phyloP scores from a whole-genome alignment of 2,888 invertebrate genomes.

The Sisyra nigra region DNA sequence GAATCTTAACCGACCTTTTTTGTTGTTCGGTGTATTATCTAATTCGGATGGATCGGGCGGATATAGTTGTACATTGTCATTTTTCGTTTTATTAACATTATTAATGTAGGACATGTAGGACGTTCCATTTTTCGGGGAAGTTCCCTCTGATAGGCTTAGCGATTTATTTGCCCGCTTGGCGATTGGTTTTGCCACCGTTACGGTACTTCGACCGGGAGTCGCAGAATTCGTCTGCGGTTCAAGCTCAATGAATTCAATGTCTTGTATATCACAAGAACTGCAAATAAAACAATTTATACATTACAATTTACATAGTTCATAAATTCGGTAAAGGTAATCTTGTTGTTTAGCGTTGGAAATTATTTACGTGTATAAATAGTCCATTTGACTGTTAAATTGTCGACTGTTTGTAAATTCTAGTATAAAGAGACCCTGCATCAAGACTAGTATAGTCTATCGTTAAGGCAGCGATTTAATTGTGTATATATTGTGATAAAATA shows the following conservation, averaged over 20 bases:
- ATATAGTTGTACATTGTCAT: conserved; percentile 22
- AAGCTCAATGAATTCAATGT: conserved; percentile 58
- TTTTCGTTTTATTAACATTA: conserved; percentile 18
- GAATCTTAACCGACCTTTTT: conserved; percentile 29
- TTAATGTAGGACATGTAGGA: conserved; percentile 26
- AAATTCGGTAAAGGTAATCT: too few relatives aligned
- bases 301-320: too few relatives aligned
- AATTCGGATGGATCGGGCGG: conserved; percentile 13
- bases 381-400: too few relatives aligned
- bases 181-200: conserved; percentile 36
- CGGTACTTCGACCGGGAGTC: conserved; percentile 25
- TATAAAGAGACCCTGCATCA: too few relatives aligned
- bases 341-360: too few relatives aligned
- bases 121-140: conserved; percentile 26
- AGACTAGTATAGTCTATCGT: too few relatives aligned
- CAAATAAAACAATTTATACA: conserved; percentile 15
- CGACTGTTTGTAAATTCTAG: too few relatives aligned
- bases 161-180: conserved; percentile 34
- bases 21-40: conserved; percentile 27
- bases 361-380: too few relatives aligned
- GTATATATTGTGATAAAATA: too few relatives aligned
- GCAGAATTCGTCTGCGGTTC: conserved; percentile 26
- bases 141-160: conserved; percentile 24
- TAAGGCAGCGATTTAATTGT: too few relatives aligned
- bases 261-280: conserved; percentile 57